Base-by-base conservation (phyloP, 2,113 vertebrate genomes). In the Clinocottus analis region DNA sequence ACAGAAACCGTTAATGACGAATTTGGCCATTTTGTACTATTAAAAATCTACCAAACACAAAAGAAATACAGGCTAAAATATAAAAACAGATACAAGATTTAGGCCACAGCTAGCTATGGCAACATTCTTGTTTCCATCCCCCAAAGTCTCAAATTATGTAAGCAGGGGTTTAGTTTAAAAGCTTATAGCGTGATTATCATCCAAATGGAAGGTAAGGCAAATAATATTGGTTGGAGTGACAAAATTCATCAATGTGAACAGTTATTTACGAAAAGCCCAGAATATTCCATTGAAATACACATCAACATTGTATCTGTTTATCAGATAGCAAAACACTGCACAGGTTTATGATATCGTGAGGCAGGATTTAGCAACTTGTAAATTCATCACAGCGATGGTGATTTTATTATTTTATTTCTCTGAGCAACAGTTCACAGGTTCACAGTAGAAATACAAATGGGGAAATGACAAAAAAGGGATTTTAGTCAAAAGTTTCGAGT, bases 311-410 rank as follows among this genome's bases (percentile, higher is more conserved):
- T 27, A 7, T 51, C 31, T 12, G 39, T 45, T 69, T 35, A 65
- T 76, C 60, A 9, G 25, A 43, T 41, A 9, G n/a, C 27, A 23
- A 16, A 16, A 59, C 29, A 5, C n/a, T 45, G 12, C n/a, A 37
- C 2, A 55, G 55, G 19, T 60, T 60, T 61, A 51, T 51, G 4
- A 61, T 69, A 31, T 8, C 3, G 2, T 2, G 7, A 39, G 7
- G 65, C 23, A 69, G 55, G 56, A n/a, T 51, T 77, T 69, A 37
- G 37, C 39, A 53, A 53, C 43, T 61, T 17, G 35, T 23, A 16
- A 16, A 74, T 7, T 14, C 6, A 59, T 27, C 35, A n/a, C 10
- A 23, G 13, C 29, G 8, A 76, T 49, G 10, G 7, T 35, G 14
- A 35, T 39, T 59, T 59, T 37, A 60, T 61, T 66, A 9, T 33